phyloP scores from a whole-genome alignment of 2,113 vertebrate species.

The Sylvilagus bachmani region DNA sequence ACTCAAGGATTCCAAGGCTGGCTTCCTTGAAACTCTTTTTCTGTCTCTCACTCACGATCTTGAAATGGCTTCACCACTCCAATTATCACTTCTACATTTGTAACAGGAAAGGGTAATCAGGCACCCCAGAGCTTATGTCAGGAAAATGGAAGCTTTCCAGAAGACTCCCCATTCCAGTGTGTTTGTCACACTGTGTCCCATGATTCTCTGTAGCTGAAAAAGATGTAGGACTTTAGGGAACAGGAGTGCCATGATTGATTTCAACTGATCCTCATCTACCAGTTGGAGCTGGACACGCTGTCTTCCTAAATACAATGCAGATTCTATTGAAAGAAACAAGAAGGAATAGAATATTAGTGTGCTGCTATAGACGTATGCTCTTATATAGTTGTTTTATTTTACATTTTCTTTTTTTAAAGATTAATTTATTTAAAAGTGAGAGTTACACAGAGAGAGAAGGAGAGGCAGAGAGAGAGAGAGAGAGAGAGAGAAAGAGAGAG shows the following conservation, averaged over 20 bases:
- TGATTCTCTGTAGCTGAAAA: background rate
- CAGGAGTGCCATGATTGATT: background rate
- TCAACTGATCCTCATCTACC: background rate
- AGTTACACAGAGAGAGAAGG: too few species aligned
- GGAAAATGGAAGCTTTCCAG: background rate
- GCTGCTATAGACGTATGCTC: background rate
- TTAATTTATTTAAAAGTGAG: too few species aligned
- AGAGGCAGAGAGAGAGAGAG: too few species aligned
- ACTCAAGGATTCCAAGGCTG: constrained; percentile 2
- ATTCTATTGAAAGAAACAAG: background rate
- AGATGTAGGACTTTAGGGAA: background rate
- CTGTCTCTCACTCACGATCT: background rate
- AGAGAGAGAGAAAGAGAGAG: too few species aligned
- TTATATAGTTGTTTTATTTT: background rate
- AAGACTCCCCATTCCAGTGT: background rate
- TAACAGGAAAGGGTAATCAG: constrained; percentile 25
- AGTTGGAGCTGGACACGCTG: background rate
- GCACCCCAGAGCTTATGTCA: background rate
- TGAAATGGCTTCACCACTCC: constrained; percentile 34
- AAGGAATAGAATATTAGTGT: background rate
- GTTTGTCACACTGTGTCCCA: background rate
- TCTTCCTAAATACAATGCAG: background rate
- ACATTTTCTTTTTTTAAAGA: too few species aligned
- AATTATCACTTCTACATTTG: constrained; percentile 46
- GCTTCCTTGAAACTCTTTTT: constrained; percentile 3